Evolutionary conservation across 2,113 vertebrate genomes (phyloP), one percentile per base, ranked within the genome.

Genomic region (Dicrurus megarhynchus): DNA sequence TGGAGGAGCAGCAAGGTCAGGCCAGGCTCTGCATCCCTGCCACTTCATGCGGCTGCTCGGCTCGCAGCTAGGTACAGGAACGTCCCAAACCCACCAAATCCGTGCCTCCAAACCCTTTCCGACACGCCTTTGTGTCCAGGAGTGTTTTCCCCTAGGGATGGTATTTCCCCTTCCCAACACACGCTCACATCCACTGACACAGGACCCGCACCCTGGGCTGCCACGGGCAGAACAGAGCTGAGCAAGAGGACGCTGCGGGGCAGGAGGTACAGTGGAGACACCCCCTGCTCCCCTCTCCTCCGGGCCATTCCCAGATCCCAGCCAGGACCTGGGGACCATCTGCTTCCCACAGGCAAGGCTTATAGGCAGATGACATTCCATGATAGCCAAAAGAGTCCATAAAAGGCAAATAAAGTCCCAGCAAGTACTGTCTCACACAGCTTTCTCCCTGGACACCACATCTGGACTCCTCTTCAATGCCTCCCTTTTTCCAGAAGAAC

Each of bases 361-460:
- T 16, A 30, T 0, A 41, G 28, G 64, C 79, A 74, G 52, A 94
- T 23, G 59, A 92, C 79, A 59, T 33, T 42, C 73, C 32, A 20
- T 1, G 10, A 28, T 23, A 63, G 35, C 69, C 64, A 82, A 41
- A 84, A 26, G 47, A 60, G 53, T 19, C 93, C 94, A 76, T 78
- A 95, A 84, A 96, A 96, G 86, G 87, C 64, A 90, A 96, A 65
- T 26, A 4, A 78, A 82, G n/a, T 46, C 65, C 73, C 69, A 92
- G 52, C 30, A 82, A 96, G 52, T 5, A 44, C 60, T 60, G 69
- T 81, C 84, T 60, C 80, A 71, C 28, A 81, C 27, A 41, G 86
- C 52, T 68, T 84, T 81, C 80, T 95, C 84, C 93, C 91, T 33
- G 44, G 74, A 92, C 30, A 68, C 77, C 87, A 91, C 94, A 96